These are phyloP conservation scores for Trichopoda pennipes DNA, from an alignment of 2,888 invertebrate species.

Conservation along the genomic window DNA sequence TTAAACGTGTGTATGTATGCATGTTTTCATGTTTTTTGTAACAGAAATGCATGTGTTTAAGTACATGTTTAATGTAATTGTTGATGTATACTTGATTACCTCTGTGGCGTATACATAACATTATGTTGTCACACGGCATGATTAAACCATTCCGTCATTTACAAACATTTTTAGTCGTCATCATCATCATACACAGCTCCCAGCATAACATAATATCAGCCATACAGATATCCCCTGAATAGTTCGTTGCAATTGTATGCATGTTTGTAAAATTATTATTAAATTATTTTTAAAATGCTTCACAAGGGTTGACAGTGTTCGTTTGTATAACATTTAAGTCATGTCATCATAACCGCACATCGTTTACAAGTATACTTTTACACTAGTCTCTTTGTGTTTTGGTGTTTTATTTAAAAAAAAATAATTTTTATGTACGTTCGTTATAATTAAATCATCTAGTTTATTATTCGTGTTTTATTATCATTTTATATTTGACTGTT, in stretches of 20 bases:
- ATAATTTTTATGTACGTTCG: constrained; percentile 12
- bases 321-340: too few relatives aligned
- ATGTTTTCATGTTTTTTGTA: background rate
- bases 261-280: background rate
- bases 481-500: constrained; percentile 11
- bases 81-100: constrained; percentile 57
- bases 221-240: background rate
- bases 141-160: constrained; percentile 27
- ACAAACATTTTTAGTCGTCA: constrained; percentile 18
- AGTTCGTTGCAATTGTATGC: background rate
- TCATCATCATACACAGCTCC: background rate
- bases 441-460: constrained; percentile 55
- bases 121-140: constrained; percentile 56
- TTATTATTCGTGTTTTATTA: constrained; percentile 17
- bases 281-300: background rate
- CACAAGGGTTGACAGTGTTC: constrained; percentile 10
- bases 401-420: too few relatives aligned
- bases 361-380: constrained; percentile 7
- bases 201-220: background rate
- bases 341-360: too few relatives aligned
- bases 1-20: background rate
- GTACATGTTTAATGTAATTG: constrained; percentile 19
- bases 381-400: background rate
- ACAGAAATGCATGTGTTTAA: background rate
- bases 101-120: constrained; percentile 49